Evolutionary conservation across 1,140 invertebrate genomes (phyloP).

Genomic region (Solen grandis): DNA sequence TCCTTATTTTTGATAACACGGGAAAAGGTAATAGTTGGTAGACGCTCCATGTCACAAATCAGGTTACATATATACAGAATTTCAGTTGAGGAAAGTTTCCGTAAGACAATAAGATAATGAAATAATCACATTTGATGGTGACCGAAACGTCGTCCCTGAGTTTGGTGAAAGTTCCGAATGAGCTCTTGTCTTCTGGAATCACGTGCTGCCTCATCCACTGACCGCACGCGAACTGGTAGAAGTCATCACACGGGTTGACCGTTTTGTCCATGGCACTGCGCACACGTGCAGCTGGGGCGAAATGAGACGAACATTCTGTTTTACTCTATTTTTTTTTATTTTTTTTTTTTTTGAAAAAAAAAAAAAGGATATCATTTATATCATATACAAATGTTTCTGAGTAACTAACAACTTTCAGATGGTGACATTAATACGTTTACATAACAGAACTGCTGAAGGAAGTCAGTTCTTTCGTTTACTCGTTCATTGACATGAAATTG

Average conservation of each 20-base stretch:
- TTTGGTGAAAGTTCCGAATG: conserved; percentile 52
- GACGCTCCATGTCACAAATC: no score
- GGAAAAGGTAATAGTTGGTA: no score
- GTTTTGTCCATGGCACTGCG: conserved; percentile 81
- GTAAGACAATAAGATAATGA: no score
- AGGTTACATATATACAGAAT: no score
- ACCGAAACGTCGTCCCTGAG: conserved; percentile 56
- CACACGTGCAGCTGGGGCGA: conserved; percentile 64
- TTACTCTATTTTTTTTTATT: background rate
- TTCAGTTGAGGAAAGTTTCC: no score
- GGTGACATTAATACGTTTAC: background rate
- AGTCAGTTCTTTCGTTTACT: background rate
- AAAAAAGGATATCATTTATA: background rate
- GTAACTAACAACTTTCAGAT: background rate
- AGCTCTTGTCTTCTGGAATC: conserved; percentile 59
- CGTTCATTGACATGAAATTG: no score
- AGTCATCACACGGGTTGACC: conserved; percentile 94
- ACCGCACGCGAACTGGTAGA: conserved; percentile 94
- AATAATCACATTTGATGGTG: conserved; percentile 61
- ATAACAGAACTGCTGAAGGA: background rate
- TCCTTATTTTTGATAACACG: no score
- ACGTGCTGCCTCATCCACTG: conserved; percentile 52
- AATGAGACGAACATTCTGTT: background rate
- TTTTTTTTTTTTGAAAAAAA: background rate
- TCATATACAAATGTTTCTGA: background rate